Conservation (phyloP, 2,113 vertebrate genomes). For the Paralichthys olivaceus region DNA sequence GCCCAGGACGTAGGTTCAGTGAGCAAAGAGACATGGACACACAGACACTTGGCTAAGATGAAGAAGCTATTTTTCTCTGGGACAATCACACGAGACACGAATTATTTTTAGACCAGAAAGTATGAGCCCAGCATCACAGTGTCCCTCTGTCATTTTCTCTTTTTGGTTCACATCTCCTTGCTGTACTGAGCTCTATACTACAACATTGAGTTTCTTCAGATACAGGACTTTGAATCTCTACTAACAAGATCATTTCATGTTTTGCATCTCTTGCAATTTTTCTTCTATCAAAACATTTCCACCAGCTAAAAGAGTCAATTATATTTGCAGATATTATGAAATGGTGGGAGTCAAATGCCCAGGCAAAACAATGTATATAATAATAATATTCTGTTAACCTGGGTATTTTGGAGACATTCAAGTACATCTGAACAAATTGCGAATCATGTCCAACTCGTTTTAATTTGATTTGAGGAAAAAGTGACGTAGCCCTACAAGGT, state of each 20-base stretch:
- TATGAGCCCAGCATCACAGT: conserved; percentile 43
- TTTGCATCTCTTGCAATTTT: neutral
- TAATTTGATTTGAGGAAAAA: no score
- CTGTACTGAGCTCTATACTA: neutral
- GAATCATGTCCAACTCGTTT: no score
- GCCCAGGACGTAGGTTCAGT: conserved; percentile 42
- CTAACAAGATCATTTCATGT: neutral
- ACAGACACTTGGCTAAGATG: conserved; percentile 34
- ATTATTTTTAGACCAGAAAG: conserved; percentile 71
- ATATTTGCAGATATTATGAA: neutral
- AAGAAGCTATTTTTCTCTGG: conserved; percentile 56
- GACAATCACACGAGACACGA: conserved; percentile 46
- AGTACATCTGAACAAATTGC: no score
- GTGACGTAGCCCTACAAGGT: no score
- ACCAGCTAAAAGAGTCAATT: neutral
- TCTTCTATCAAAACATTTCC: neutral
- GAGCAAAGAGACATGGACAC: conserved; percentile 36
- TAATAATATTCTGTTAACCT: no score
- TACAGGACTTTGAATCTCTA: neutral
- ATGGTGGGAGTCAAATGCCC: neutral
- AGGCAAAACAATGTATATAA: no score
- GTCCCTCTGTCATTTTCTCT: conserved; percentile 33
- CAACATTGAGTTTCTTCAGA: neutral
- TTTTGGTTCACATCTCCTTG: conserved; percentile 18
- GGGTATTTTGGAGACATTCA: no score